phyloP scores from a whole-genome alignment of 92 coral and sea anemone genomes.

The Palythoa grandis region DNA sequence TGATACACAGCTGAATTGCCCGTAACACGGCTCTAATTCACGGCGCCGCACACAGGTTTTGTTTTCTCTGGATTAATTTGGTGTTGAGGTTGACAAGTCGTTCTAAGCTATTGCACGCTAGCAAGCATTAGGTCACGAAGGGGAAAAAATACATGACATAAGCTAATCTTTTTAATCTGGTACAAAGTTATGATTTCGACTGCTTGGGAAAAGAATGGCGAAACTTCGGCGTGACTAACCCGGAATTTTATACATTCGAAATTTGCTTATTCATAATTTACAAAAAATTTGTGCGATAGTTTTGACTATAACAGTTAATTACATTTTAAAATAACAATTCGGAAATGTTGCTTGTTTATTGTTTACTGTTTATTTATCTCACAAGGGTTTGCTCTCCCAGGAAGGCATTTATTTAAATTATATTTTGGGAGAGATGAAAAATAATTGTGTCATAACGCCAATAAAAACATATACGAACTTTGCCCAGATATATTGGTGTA shows the following conservation, averaged over 20 bases:
- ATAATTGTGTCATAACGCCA: constrained; percentile 19
- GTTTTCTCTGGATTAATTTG: constrained; percentile 40
- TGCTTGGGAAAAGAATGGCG: background rate
- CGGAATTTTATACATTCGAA: background rate
- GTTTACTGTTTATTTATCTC: constrained; percentile 29
- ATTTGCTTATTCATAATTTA: background rate
- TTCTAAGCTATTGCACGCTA: constrained; percentile 28
- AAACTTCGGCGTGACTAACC: background rate
- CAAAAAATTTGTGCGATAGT: background rate
- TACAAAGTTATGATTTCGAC: background rate
- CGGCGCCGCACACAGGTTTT: constrained; percentile 5
- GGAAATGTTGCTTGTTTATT: constrained; percentile 25
- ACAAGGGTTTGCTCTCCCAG: constrained; percentile 43
- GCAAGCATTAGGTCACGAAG: constrained; percentile 25
- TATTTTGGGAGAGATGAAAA: constrained; percentile 22
- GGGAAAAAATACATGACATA: constrained; percentile 1
- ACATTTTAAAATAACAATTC: constrained; percentile 4
- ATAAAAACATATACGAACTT: constrained; percentile 19
- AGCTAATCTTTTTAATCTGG: constrained; percentile 36
- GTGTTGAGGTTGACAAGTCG: constrained; percentile 34
- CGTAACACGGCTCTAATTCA: constrained; percentile 16
- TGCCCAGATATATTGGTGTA: background rate
- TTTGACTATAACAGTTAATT: constrained; percentile 18
- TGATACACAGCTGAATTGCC: constrained; percentile 28
- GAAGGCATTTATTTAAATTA: constrained; percentile 30